These are phyloP conservation scores for Subacronicta megacephala DNA, from an alignment of 2,888 invertebrate genomes.

Conservation along the genomic window DNA sequence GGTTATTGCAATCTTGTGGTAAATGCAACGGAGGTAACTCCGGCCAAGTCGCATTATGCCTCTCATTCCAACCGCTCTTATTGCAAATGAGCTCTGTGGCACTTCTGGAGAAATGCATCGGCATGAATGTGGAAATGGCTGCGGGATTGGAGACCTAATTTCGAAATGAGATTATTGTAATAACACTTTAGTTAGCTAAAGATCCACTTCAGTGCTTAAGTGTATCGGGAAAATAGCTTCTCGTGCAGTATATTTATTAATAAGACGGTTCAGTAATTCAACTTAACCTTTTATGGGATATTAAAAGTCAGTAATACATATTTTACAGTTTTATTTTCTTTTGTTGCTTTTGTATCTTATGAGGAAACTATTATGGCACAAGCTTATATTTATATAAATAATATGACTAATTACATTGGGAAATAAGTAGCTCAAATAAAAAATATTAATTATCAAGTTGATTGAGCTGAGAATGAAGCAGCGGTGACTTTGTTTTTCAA, in stretches of 20 bases:
- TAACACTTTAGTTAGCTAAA: constrained; percentile 36
- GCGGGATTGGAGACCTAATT: constrained; percentile 63
- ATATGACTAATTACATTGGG: constrained; percentile 28
- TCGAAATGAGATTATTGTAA: constrained; percentile 60
- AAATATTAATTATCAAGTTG: no score
- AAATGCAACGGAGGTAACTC: constrained; percentile 62
- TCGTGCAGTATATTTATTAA: neutral
- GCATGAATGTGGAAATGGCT: constrained; percentile 54
- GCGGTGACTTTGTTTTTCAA: no score
- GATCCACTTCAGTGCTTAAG: constrained; percentile 3
- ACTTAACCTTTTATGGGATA: neutral
- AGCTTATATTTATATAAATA: constrained; percentile 45
- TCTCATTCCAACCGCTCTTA: constrained; percentile 73
- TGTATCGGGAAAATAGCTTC: neutral
- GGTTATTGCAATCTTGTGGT: constrained; percentile 66
- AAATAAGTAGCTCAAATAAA: constrained; percentile 6
- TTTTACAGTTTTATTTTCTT: constrained; percentile 27
- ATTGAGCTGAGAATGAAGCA: no score
- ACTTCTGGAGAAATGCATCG: constrained; percentile 56
- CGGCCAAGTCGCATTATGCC: constrained; percentile 73
- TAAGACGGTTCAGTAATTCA: no score
- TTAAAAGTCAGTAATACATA: constrained; percentile 10
- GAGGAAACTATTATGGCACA: constrained; percentile 54
- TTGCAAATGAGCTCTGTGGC: constrained; percentile 76
- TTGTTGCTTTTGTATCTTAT: constrained; percentile 7